Base-by-base conservation (phyloP, 2,113 vertebrate species). In the Taurulus bubalis region DNA sequence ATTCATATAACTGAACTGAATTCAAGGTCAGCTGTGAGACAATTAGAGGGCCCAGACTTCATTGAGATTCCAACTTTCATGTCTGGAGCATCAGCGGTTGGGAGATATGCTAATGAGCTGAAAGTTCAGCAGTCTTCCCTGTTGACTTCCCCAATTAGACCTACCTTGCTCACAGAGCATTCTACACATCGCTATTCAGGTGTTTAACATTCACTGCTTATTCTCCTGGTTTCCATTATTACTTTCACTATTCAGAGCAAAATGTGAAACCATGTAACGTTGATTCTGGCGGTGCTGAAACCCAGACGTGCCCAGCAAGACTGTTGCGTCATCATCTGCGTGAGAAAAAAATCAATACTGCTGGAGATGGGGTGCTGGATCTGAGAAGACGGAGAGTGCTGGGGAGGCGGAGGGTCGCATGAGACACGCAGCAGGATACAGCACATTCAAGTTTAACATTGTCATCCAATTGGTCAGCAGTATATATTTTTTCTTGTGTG, bases 91-190 rank as follows among this genome's bases (percentile, higher is more conserved):
- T 60, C 49, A 12, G 49, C n/a, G 38, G 30, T 49, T 42, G 49
- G 49, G 16, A 51, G 51, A 38, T 55, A 32, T 34, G 56, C 62
- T 77, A 85, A 85, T 73, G 69, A 82, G 70, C 58, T 56, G 28
- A 69, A 81, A 26, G 62, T 68, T 73, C 77, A 56, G 53, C 83
- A 47, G 68, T 62, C 55, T 22, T 80, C 67, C 67, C 62, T 53
- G 59, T 53, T 71, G 77, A 76, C 77, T 85, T 55, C 55, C 28
- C 40, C 53, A 73, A 68, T 85, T 68, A 81, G 38, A 59, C 62
- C 36, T 30, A 16, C 55, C 76, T 58, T 15, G 6, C 66, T 67
- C 14, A 32, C 14, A 72, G 45, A 74, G 38, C 30, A 32, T 4
- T 32, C 26, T 51, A n/a, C 47, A 22, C 30, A 71, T 42, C 45